These are phyloP conservation scores for Falcunculus frontatus DNA, from an alignment of 2,113 vertebrate genomes.

Conservation along the genomic window DNA sequence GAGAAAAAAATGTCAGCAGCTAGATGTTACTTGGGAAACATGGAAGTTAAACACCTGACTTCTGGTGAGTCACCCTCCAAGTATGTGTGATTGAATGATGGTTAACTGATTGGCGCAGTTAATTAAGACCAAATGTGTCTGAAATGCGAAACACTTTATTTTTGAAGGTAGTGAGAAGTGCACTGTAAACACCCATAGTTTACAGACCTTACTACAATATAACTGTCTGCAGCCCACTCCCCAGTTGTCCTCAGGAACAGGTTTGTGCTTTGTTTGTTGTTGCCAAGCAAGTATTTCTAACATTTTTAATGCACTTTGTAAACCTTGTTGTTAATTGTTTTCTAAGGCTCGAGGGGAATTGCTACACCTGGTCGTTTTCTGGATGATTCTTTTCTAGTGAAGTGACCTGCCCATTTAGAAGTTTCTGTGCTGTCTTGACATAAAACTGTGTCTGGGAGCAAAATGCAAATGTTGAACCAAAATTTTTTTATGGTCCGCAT, in stretches of 20 bases:
- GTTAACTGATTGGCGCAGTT: neutral
- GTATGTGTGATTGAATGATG: conserved; percentile 18
- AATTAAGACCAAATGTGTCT: neutral
- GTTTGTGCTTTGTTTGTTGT: neutral
- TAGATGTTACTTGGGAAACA: neutral
- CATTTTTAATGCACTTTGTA: neutral
- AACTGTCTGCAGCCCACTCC: neutral
- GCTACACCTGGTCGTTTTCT: neutral
- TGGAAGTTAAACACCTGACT: conserved; percentile 7
- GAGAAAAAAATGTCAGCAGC: neutral
- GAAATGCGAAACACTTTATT: neutral
- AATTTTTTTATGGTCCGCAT: accelerated
- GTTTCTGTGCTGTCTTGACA: neutral
- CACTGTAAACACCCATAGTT: neutral
- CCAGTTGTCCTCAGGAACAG: neutral
- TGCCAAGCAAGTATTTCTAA: neutral
- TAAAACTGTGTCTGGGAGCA: neutral
- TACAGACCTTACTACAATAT: neutral
- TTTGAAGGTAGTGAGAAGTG: neutral
- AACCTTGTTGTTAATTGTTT: neutral
- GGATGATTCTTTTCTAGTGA: neutral
- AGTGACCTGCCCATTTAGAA: neutral
- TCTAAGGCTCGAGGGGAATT: neutral
- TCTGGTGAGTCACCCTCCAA: conserved; percentile 20
- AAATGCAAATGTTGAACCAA: neutral